phyloP scores from a whole-genome alignment of 1,140 invertebrate species.

The Trinorchestia longiramus region DNA sequence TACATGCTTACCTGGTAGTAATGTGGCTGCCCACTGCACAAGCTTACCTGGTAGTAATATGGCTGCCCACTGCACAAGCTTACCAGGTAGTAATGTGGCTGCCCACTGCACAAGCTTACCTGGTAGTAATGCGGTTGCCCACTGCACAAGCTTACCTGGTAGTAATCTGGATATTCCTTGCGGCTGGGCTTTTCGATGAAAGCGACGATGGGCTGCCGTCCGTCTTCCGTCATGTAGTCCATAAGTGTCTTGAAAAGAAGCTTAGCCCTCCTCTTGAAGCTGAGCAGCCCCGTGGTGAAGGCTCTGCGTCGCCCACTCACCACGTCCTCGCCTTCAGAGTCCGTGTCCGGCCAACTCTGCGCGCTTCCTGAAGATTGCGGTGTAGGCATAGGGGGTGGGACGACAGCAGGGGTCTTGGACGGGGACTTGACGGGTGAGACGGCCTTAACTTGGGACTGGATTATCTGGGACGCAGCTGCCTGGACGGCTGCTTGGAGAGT shows the following conservation, averaged over 20 bases:
- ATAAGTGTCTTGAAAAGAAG: conserved; percentile 66
- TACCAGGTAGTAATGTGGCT: no score
- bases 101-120: no score
- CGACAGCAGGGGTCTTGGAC: neutral
- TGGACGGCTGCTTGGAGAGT: conserved; percentile 84
- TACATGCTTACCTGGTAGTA: no score
- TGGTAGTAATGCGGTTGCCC: no score
- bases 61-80: no score
- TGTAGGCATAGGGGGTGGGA: neutral
- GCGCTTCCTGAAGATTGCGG: neutral
- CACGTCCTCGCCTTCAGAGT: conserved; percentile 52
- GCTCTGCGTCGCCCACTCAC: neutral
- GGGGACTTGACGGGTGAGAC: neutral
- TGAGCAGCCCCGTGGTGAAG: conserved; percentile 46
- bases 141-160: no score
- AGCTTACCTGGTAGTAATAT: no score
- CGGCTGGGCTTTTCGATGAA: conserved; percentile 66
- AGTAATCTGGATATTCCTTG: conserved; percentile 65
- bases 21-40: no score
- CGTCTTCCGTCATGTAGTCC: conserved; percentile 67
- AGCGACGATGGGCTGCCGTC: conserved; percentile 66
- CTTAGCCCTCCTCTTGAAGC: conserved; percentile 64
- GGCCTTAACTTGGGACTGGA: conserved; percentile 17
- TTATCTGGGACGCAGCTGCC: neutral
- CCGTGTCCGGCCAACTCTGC: conserved; percentile 47